Base-by-base conservation (phyloP, 2,888 invertebrate genomes). In the Horisme vitalbata region DNA sequence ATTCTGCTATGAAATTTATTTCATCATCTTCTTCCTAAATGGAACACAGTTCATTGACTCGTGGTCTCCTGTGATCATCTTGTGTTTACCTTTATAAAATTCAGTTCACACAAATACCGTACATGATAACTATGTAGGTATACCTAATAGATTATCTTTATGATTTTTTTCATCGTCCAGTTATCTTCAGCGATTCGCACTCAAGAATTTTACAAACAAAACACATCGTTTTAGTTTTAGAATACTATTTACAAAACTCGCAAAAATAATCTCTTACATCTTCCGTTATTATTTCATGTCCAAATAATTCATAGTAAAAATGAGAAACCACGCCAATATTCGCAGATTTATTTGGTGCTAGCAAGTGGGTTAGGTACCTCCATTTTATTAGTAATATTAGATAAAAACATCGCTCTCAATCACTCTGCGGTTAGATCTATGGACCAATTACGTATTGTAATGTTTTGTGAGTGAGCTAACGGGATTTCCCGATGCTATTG, bases 341-440 rank as follows among this genome's bases (percentile, higher is more conserved):
- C 15, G 12, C 26, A 66, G 69, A 75, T 76, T 75, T 71, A 79
- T 74, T 61, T 58, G 44, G 52, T 54, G 61, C 59, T 61, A 47
- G 70, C 66, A 72, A 79, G 66, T 74, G 69, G 77, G 74, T 77
- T 80, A 79, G 71, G n/a, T n/a, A n/a, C 69, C 68, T 56, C 60
- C 61, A 61, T 18, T 18, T 18, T 18, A 18, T 18, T 18, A 18
- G 2, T 18, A 18, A 59, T 30, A 24, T 39, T 38, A 60, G 59
- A 65, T 66, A 60, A 68, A 71, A 74, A 69, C 67, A 71, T 64
- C 66, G 52, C 31, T 61, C 56, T 73, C 45, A 45, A 73, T 77
- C 69, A 73, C 66, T 61, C 53, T 39, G 41, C 48, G 56, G 18
- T 4, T 56, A 44, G 57, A 71, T 70, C 65, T 66, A 71, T 67